These are phyloP conservation scores for Chamaea fasciata DNA, from an alignment of 2,113 vertebrate genomes.

Conservation along the genomic window DNA sequence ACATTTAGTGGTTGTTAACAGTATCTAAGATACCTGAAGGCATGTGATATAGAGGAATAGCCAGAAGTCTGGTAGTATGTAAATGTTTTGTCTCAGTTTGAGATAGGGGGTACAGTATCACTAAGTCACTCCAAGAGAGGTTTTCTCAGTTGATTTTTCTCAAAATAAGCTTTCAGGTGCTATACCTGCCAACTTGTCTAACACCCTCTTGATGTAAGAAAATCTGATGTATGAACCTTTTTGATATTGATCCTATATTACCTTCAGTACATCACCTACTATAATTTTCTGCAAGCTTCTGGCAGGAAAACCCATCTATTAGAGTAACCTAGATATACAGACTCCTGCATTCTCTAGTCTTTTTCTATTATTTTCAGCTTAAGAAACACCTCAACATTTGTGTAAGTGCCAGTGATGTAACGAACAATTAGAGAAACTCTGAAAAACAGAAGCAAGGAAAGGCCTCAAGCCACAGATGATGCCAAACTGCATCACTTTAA, in stretches of 20 bases:
- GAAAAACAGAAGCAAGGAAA: background rate
- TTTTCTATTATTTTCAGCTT: background rate
- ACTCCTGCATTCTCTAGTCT: background rate
- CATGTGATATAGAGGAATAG: background rate
- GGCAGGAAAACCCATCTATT: background rate
- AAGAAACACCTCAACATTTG: background rate
- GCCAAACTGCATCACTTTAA: background rate
- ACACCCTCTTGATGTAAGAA: background rate
- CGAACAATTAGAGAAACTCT: background rate
- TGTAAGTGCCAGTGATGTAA: background rate
- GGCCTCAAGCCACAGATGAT: background rate
- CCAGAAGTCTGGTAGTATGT: background rate
- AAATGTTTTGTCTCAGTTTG: background rate
- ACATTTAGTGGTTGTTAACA: background rate
- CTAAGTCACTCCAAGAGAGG: background rate
- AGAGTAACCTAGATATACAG: background rate
- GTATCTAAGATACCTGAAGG: background rate
- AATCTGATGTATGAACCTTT: background rate
- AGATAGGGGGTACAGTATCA: background rate
- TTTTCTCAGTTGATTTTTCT: background rate
- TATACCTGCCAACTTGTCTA: background rate
- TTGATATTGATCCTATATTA: background rate
- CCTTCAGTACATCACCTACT: background rate
- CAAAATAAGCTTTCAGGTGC: background rate
- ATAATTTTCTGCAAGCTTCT: background rate